Percentiles rank a stretch among this genome's conserved stretches.
These are phyloP conservation scores for Iselma pallidipennis DNA, from an alignment of 2,888 invertebrate species.

Conservation along the genomic window DNA sequence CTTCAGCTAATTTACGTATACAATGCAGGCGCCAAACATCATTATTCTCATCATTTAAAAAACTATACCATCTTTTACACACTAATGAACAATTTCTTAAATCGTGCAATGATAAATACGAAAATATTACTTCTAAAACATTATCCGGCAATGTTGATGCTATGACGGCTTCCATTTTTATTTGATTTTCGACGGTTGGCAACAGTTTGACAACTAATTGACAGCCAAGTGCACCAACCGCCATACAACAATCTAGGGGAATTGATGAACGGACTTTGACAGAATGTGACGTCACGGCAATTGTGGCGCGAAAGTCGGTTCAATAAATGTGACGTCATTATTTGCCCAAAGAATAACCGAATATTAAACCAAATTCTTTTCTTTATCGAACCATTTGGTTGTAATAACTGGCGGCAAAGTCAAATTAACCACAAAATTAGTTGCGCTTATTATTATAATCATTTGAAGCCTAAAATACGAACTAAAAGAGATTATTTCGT, in stretches of 20 bases:
- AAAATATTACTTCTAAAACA: conserved; percentile 88
- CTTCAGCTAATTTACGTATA: conserved; percentile 82
- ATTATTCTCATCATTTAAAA: conserved; percentile 90
- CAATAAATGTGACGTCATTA: no score
- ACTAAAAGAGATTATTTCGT: no score
- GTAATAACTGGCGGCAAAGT: no score
- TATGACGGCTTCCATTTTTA: conserved; percentile 61
- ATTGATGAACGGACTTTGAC: no score
- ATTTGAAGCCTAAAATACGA: no score
- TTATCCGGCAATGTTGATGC: conserved; percentile 73
- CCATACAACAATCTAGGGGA: background rate
- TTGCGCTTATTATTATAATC: no score
- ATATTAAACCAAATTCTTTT: no score
- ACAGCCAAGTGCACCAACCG: background rate
- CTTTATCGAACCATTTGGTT: no score
- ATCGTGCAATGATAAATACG: conserved; percentile 85
- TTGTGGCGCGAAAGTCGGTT: no score
- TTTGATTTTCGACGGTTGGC: background rate
- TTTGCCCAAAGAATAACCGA: no score
- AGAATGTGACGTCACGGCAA: no score
- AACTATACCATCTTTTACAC: conserved; percentile 91
- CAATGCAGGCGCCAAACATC: conserved; percentile 95
- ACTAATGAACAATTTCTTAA: conserved; percentile 87
- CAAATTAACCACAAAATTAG: no score
- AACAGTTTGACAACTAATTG: background rate